Percentiles rank a stretch among this genome's conserved stretches.
Evolutionary conservation across 2,888 invertebrate species (phyloP).

Genomic region (Steromphala cineraria): DNA sequence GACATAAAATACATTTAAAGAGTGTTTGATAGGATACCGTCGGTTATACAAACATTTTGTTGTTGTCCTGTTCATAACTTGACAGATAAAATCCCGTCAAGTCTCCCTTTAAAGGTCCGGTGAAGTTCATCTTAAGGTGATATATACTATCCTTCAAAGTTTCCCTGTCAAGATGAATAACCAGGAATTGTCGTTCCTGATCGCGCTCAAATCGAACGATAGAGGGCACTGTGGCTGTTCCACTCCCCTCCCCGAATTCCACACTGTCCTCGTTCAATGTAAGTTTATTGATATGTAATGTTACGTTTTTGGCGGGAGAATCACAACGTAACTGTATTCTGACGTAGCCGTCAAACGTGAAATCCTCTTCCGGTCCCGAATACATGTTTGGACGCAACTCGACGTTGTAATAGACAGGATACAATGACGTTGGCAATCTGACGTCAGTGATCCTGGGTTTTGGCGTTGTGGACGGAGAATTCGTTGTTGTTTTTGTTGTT

Average conservation of each 20-base stretch:
- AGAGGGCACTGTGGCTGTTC: constrained; percentile 30
- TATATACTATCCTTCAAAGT: constrained; percentile 78
- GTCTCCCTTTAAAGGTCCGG: constrained; percentile 81
- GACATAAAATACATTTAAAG: no score
- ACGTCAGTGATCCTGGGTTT: constrained; percentile 43
- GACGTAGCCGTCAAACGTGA: not conserved
- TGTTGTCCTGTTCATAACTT: constrained; percentile 48
- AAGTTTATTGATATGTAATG: constrained; percentile 56
- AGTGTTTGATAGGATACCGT: no score
- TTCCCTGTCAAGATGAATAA: constrained; percentile 80
- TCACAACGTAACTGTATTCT: constrained; percentile 28
- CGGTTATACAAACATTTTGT: constrained; percentile 47
- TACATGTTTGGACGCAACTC: not conserved
- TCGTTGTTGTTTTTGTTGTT: not conserved
- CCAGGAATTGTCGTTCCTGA: constrained; percentile 61
- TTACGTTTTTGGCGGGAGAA: constrained; percentile 47
- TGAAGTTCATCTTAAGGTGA: constrained; percentile 82
- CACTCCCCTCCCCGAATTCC: constrained; percentile 26
- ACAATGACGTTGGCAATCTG: constrained; percentile 12
- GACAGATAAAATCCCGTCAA: constrained; percentile 59
- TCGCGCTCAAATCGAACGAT: constrained; percentile 42
- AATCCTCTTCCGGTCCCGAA: not conserved
- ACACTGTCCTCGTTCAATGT: constrained; percentile 41
- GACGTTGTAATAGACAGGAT: not conserved
- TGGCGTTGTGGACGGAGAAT: not conserved